Base-by-base conservation (phyloP, 2,888 invertebrate genomes). In the Latrodectus elegans region DNA sequence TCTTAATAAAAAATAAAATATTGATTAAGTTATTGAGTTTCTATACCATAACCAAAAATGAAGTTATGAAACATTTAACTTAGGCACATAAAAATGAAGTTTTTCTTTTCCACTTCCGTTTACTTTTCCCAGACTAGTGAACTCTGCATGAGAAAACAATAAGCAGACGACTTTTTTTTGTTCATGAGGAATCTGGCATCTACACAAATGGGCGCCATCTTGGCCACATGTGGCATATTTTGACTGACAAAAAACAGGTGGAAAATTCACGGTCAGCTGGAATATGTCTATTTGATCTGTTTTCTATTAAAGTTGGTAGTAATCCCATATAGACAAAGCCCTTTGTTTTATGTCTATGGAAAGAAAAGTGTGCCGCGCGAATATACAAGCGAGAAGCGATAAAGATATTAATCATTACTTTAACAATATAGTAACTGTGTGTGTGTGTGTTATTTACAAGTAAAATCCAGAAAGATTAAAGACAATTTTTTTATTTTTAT, bases 201-300 rank as follows among this genome's bases (percentile, higher is more conserved):
- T 53, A 75, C 68, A 76, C 75, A 72, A 73, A 26, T 60, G 80
- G 86, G 86, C 80, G 76, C 86, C 85, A 80, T 85, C 75, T 80
- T 80, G 85, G 84, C 79, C 74, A 65, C 84, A 84, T 73, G 77
- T 78, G 84, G 79, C 78, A 68, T 68, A 22, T 73, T 68, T 68
- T 78, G 84, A 78, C 78, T 84, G 84, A 84, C 77, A 79, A 73
- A 79, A 84, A 84, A 70, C 84, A 84, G 84, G 84, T 79, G 84
- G 84, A 79, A 79, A 82, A 70, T 79, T 74, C 64, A 38, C 68
- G 84, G 84, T 79, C 78, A 79, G 84, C 84, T 84, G 84, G 65
- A 64, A 52, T 52, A 68, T 79, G 78, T 84, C 84, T 73, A 38
- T 26, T 70, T 74, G 49, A 17, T 70, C 49, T 15, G 65, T 79